Evolutionary conservation across 2,888 invertebrate genomes (phyloP).

Genomic region (Ichneumoninae sp.): DNA sequence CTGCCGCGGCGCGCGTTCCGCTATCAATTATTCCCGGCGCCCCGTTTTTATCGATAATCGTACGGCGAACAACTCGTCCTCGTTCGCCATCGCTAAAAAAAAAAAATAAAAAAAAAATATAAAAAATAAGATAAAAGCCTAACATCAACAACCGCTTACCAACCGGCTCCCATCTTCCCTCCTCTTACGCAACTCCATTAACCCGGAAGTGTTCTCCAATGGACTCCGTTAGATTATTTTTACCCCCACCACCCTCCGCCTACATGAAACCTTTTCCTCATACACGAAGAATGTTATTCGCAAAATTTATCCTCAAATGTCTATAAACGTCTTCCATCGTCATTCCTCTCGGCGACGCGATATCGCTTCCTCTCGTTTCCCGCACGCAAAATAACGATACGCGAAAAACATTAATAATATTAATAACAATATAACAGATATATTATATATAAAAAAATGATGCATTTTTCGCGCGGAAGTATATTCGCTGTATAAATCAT

Average conservation of each 20-base stretch:
- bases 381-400: no score
- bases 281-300: not conserved
- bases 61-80: not conserved
- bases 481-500: no score
- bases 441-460: no score
- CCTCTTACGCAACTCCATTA: constrained; percentile 33
- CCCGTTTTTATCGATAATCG: constrained; percentile 13
- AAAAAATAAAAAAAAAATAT: not conserved
- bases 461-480: no score
- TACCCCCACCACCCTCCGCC: not conserved
- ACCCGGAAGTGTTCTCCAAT: constrained; percentile 33
- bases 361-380: no score
- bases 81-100: constrained; percentile 12
- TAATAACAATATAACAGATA: no score
- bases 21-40: constrained; percentile 41
- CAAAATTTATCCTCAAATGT: not conserved
- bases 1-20: constrained; percentile 29
- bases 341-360: no score
- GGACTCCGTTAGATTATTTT: constrained; percentile 5
- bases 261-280: not conserved
- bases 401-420: no score
- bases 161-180: constrained; percentile 16
- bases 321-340: no score
- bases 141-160: constrained; percentile 11
- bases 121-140: not conserved